Conservation (phyloP, 2,797 vertebrate genomes). For the Sebastes kiyomatsui region DNA sequence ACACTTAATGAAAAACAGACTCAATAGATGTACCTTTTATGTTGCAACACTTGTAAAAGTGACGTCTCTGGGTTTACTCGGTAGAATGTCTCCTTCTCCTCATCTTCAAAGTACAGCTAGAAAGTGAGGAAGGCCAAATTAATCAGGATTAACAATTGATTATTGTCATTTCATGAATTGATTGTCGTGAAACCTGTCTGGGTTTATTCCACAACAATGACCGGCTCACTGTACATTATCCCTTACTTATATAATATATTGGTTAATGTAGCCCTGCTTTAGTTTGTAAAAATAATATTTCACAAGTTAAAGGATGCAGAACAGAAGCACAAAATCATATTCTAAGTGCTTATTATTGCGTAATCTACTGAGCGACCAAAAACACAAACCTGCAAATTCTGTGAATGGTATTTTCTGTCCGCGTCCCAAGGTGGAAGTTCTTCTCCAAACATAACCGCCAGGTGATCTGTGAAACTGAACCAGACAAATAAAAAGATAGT, state of each 20-base stretch:
- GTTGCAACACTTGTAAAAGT: conserved; percentile 86
- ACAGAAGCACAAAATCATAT: not conserved
- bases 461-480: conserved; percentile 90
- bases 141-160: not conserved
- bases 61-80: conserved; percentile 78
- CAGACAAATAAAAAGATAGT: not conserved
- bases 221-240: too few relatives aligned
- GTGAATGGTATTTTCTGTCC: conserved; percentile 89
- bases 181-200: too few relatives aligned
- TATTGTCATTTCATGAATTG: not conserved
- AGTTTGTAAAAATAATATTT: not conserved
- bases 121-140: not conserved
- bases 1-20: not conserved
- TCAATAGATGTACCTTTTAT: conserved; percentile 82
- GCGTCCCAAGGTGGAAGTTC: conserved; percentile 91
- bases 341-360: not conserved
- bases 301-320: not conserved
- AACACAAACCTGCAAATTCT: conserved; percentile 88
- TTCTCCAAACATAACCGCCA: conserved; percentile 93
- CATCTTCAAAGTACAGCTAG: conserved; percentile 94
- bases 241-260: not conserved
- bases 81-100: conserved; percentile 81
- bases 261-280: not conserved
- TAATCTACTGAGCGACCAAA: not conserved
- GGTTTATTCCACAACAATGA: too few relatives aligned